These are phyloP conservation scores for Heliothis subflexa DNA, from an alignment of 1,140 invertebrate genomes.

Conservation along the genomic window DNA sequence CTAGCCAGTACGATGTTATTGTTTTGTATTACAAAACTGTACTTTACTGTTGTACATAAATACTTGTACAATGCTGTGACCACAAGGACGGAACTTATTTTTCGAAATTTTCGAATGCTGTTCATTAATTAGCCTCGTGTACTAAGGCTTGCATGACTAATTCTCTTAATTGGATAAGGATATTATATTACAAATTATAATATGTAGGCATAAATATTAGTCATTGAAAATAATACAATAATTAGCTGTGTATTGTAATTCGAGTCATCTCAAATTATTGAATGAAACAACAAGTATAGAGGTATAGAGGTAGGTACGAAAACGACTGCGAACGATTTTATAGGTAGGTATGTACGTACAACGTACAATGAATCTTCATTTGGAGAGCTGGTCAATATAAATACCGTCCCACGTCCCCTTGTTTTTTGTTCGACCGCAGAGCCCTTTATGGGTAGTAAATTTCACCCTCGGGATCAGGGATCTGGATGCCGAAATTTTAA, in stretches of 20 bases:
- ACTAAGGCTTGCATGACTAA: not conserved
- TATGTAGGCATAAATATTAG: not conserved
- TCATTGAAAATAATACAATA: slow-evolving; percentile 13
- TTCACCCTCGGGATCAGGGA: slow-evolving; percentile 57
- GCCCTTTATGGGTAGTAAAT: slow-evolving; percentile 63
- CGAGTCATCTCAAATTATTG: not conserved
- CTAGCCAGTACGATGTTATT: slow-evolving; percentile 1
- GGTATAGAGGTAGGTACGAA: no score
- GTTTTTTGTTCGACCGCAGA: slow-evolving; percentile 59
- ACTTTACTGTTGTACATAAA: not conserved
- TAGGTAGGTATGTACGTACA: no score
- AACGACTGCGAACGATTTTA: not conserved
- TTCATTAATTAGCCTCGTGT: not conserved
- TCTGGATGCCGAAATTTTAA: slow-evolving; percentile 68
- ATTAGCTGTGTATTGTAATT: slow-evolving; percentile 10
- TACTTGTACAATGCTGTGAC: not conserved
- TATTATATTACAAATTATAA: slow-evolving; percentile 1
- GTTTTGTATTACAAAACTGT: slow-evolving; percentile 11
- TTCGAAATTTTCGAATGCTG: no score
- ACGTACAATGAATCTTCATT: not conserved
- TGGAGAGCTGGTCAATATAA: slow-evolving; percentile 29
- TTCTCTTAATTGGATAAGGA: not conserved
- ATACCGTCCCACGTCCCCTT: slow-evolving; percentile 15
- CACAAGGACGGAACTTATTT: not conserved
- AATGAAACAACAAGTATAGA: not conserved